Percentiles rank a stretch among this genome's conserved stretches.
phyloP scores from a whole-genome alignment of 2,888 invertebrate genomes.

The Pelosia muscerda region DNA sequence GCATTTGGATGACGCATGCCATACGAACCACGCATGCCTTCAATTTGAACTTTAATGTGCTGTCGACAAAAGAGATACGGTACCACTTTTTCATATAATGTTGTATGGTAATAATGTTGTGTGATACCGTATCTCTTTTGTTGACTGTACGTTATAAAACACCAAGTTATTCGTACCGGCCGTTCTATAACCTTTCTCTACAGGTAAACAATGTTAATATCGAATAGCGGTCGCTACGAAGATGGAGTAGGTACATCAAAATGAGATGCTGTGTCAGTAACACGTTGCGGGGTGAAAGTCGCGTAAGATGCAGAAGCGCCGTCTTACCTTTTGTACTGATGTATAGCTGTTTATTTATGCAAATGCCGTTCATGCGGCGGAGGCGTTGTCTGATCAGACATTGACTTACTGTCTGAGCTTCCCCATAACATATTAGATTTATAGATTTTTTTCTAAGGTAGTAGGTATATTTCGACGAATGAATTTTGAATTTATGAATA shows the following conservation, averaged over 20 bases:
- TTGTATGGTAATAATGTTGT: too few relatives aligned
- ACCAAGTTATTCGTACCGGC: not conserved
- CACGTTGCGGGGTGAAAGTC: conserved; percentile 48
- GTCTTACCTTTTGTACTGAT: conserved; percentile 32
- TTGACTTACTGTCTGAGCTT: conserved; percentile 33
- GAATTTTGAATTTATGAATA: too few relatives aligned
- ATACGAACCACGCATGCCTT: not conserved
- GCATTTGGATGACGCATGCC: not conserved
- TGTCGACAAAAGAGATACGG: too few relatives aligned
- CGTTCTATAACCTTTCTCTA: conserved; percentile 7
- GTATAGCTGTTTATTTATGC: conserved; percentile 19
- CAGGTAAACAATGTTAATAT: conserved; percentile 6
- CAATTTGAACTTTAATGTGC: not conserved
- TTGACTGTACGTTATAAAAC: not conserved
- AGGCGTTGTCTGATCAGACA: conserved; percentile 29
- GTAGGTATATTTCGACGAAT: not conserved
- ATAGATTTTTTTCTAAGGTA: not conserved
- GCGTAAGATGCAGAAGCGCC: conserved; percentile 39
- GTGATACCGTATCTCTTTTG: too few relatives aligned
- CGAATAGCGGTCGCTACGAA: conserved; percentile 6
- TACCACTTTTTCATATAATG: too few relatives aligned
- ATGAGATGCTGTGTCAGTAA: conserved; percentile 37
- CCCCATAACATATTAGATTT: not conserved
- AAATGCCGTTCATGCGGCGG: conserved; percentile 5
- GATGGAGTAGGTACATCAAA: conserved; percentile 16